phyloP scores from a whole-genome alignment of 2,113 vertebrate species.

The Pangasianodon hypophthalmus region DNA sequence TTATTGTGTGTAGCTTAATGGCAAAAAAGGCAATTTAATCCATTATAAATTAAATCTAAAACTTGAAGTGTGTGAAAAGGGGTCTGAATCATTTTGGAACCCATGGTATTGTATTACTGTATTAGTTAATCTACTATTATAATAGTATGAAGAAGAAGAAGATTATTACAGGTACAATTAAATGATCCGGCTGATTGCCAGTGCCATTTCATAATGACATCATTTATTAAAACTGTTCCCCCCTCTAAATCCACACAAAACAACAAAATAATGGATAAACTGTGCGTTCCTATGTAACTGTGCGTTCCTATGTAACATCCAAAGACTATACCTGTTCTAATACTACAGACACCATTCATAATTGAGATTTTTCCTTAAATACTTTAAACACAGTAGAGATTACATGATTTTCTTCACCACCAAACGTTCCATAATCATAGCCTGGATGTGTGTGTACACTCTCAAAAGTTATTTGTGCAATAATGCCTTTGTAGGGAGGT shows the following conservation, averaged over 20 bases:
- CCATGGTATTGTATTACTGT: not conserved
- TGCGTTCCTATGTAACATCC: not conserved
- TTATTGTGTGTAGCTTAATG: not conserved
- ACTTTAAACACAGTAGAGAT: conserved; percentile 16
- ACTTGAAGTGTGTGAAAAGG: not conserved
- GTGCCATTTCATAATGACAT: conserved; percentile 6
- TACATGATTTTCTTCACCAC: not conserved
- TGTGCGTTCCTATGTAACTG: not conserved
- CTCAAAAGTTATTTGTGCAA: conserved; percentile 27
- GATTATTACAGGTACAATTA: not conserved
- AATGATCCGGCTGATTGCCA: not conserved
- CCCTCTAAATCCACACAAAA: conserved; percentile 33
- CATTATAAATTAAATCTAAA: not conserved
- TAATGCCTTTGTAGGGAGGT: not conserved
- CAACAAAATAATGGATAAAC: not conserved
- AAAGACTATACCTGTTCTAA: not conserved
- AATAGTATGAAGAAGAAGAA: not conserved
- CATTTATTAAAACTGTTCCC: conserved; percentile 56
- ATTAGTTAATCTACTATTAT: not conserved
- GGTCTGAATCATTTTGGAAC: not conserved
- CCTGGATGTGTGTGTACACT: not conserved
- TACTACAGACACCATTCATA: conserved; percentile 25
- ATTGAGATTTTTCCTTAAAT: conserved; percentile 27
- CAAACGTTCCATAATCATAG: conserved; percentile 9
- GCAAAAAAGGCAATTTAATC: not conserved